Base-by-base conservation (phyloP, 2,888 invertebrate genomes). In the Auanema freiburgensis region DNA sequence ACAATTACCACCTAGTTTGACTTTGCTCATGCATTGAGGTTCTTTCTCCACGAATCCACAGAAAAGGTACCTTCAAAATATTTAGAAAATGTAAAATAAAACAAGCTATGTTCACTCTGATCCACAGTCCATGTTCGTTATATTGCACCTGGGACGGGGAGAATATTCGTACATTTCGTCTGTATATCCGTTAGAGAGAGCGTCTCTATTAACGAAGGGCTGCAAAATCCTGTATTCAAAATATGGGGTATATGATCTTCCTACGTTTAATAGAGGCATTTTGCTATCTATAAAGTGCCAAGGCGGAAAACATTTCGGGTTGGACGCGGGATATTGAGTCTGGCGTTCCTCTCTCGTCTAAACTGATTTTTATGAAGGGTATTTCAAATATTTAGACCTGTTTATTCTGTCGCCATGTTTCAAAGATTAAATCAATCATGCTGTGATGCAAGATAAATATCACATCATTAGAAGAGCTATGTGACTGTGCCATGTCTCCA, bases 361-460 rank as follows among this genome's bases (percentile, higher is more conserved):
- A 23, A 52, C 53, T 18, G 16, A 52, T 21, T 21, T 52, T 23
- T 18, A n/a, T n/a, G 24, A 2, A 52, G 24, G 24, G n/a, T 23
- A 52, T 16, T 8, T 46, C 46, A 46, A 46, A 46, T 1, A 46
- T 21, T 46, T 21, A 3, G 21, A 59, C 59, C 54, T 60, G 60
- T 54, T 60, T 68, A 25, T 66, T 70, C 57, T 79, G 78, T 14
- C 83, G 52, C 74, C 76, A 83, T 51, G 75, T 67, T 62, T 85
- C 84, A 78, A 84, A 85, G 3, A 84, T 69, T 51, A 78, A 76
- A 69, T 85, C 84, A 33, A 84, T 75, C 72, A 84, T 84, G 3
- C 78, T 71, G 64, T 85, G 85, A 53, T 84, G 84, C 51, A 84
- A 71, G 59, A 81, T 84, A 72, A 85, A 85, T 46, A 81, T 71